phyloP scores from a whole-genome alignment of 2,113 vertebrate genomes.

The Barnardius zonarius region DNA sequence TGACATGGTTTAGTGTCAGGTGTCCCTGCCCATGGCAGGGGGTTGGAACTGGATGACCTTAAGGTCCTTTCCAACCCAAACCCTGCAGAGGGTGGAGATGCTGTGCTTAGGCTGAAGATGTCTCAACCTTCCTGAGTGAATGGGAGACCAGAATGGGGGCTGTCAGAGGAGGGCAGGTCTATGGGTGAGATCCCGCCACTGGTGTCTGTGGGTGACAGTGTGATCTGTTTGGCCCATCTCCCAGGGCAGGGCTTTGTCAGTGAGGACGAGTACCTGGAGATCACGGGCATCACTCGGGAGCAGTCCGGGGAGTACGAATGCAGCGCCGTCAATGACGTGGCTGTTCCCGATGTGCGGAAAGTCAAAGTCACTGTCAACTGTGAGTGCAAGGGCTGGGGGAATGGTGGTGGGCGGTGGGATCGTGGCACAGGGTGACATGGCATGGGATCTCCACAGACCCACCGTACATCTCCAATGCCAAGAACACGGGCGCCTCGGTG shows the following conservation, averaged over 20 bases:
- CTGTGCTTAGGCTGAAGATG: not conserved
- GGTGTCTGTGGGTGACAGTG: not conserved
- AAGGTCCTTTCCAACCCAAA: not conserved
- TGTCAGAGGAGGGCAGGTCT: not conserved
- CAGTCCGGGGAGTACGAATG: conserved; percentile 96
- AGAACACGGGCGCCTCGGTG: conserved; percentile 85
- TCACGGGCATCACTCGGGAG: conserved; percentile 89
- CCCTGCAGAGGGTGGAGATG: not conserved
- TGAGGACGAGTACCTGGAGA: conserved; percentile 92
- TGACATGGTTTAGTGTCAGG: not conserved
- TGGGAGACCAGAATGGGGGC: not conserved
- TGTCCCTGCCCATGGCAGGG: not conserved
- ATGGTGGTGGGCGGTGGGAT: fast-evolving
- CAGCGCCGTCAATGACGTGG: conserved; percentile 92
- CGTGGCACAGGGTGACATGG: fast-evolving
- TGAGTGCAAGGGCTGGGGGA: conserved; percentile 64
- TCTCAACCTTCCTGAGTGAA: not conserved
- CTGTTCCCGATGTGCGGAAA: conserved; percentile 82
- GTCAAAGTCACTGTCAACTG: conserved; percentile 95
- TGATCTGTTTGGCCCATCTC: not conserved
- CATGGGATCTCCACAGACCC: conserved; percentile 74
- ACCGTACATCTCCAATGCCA: conserved; percentile 88
- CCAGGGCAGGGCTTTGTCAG: conserved; percentile 86
- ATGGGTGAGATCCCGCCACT: too few relatives aligned
- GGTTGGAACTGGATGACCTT: not conserved